phyloP scores from a whole-genome alignment of 2,113 vertebrate genomes.

The Ginglymostoma cirratum region DNA sequence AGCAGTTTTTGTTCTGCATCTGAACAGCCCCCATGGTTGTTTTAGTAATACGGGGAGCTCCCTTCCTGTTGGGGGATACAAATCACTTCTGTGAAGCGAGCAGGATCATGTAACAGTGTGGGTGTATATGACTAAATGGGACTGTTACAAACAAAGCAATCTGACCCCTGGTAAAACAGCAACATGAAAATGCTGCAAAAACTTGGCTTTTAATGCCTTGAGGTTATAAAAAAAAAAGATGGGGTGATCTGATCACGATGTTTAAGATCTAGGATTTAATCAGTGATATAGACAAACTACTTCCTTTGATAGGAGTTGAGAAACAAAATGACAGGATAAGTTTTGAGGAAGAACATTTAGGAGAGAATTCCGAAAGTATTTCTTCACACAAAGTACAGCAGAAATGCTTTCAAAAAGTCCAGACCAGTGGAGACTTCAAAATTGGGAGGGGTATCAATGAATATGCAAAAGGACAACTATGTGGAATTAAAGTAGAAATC shows the following conservation, averaged over 20 bases:
- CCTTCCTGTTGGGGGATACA: conserved; percentile 2
- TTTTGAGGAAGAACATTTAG: background rate
- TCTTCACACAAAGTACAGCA: background rate
- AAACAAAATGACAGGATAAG: background rate
- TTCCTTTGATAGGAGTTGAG: background rate
- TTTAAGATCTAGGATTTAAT: background rate
- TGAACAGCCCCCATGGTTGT: background rate
- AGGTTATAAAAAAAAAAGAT: background rate
- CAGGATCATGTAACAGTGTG: background rate
- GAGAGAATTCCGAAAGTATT: background rate
- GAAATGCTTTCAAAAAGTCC: background rate
- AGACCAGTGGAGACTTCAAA: background rate
- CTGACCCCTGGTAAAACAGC: background rate
- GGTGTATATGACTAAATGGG: background rate
- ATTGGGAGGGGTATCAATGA: no score
- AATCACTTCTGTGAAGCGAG: background rate
- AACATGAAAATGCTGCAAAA: background rate
- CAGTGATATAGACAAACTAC: background rate
- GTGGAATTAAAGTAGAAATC: background rate
- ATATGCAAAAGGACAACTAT: background rate
- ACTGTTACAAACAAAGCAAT: background rate
- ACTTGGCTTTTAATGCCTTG: background rate
- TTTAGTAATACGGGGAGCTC: conserved; percentile 10
- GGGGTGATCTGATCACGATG: background rate
- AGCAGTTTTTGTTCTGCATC: conserved; percentile 33